Percentiles rank a stretch among this genome's conserved stretches.
Evolutionary conservation across 2,113 vertebrate genomes (phyloP).

Genomic region (Neodon shergylaensis): DNA sequence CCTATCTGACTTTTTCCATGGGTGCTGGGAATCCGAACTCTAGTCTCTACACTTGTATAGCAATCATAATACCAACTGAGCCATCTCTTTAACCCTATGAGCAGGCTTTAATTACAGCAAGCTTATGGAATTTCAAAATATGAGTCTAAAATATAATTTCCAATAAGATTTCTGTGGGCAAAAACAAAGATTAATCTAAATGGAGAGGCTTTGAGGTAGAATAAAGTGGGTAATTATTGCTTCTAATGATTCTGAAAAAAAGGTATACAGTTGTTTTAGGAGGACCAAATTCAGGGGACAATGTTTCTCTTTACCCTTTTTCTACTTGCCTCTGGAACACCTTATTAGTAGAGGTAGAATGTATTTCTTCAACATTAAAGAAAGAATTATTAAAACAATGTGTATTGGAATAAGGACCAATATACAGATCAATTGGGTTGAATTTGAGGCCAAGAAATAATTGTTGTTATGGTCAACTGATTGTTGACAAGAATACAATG

Average conservation of each 20-base stretch:
- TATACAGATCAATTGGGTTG: neutral
- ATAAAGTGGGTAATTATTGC: neutral
- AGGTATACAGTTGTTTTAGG: constrained; percentile 12
- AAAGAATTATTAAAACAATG: neutral
- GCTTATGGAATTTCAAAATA: neutral
- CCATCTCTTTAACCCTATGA: neutral
- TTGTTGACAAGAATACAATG: neutral
- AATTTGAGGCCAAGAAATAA: constrained; percentile 4
- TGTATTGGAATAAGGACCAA: neutral
- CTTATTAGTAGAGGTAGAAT: neutral
- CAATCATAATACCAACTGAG: neutral
- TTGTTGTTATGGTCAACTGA: neutral
- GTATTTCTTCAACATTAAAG: neutral
- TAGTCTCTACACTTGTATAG: neutral
- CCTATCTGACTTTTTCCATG: neutral
- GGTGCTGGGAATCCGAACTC: neutral
- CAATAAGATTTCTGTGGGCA: neutral
- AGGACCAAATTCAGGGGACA: neutral
- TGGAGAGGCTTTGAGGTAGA: neutral
- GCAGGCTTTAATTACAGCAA: neutral
- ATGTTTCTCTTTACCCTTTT: neutral
- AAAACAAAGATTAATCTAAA: neutral
- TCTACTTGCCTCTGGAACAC: neutral
- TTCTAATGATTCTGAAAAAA: constrained; percentile 46
- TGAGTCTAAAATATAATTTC: constrained; percentile 31